A percentile compares a stretch with the other conserved stretches of the same genome.
These are phyloP conservation scores for Acipenser oxyrinchus DNA, from an alignment of 2,797 vertebrate species.

Conservation along the genomic window DNA sequence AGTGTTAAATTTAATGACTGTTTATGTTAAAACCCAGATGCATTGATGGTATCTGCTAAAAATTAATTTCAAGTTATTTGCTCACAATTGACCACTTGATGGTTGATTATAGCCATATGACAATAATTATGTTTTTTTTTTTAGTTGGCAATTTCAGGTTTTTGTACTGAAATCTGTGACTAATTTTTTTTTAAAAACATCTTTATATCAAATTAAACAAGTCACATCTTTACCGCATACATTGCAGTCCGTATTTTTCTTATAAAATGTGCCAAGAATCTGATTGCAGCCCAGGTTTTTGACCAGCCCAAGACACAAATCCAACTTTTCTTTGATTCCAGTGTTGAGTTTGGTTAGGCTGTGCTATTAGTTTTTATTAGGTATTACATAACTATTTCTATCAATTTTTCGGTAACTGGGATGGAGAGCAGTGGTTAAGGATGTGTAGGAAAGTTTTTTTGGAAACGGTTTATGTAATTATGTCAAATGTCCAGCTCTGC, in stretches of 20 bases:
- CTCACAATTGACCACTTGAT: too few relatives aligned
- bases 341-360: not conserved
- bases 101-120: too few relatives aligned
- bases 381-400: not conserved
- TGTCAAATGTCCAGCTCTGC: not conserved
- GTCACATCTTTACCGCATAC: not conserved
- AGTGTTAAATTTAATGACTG: too few relatives aligned
- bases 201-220: not conserved
- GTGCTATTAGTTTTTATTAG: not conserved
- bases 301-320: not conserved
- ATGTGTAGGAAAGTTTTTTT: not conserved
- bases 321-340: not conserved
- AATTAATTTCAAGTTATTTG: too few relatives aligned
- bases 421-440: not conserved
- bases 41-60: too few relatives aligned
- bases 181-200: not conserved
- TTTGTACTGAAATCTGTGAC: not conserved
- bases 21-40: too few relatives aligned
- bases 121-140: too few relatives aligned
- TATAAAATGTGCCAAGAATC: not conserved
- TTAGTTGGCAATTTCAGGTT: not conserved
- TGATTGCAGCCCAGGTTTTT: not conserved
- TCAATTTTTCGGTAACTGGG: not conserved
- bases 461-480: not conserved
- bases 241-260: not conserved